Percentiles rank a stretch among this genome's conserved stretches.
Conservation (phyloP, 1,140 invertebrate species). For the Limonius californicus region DNA sequence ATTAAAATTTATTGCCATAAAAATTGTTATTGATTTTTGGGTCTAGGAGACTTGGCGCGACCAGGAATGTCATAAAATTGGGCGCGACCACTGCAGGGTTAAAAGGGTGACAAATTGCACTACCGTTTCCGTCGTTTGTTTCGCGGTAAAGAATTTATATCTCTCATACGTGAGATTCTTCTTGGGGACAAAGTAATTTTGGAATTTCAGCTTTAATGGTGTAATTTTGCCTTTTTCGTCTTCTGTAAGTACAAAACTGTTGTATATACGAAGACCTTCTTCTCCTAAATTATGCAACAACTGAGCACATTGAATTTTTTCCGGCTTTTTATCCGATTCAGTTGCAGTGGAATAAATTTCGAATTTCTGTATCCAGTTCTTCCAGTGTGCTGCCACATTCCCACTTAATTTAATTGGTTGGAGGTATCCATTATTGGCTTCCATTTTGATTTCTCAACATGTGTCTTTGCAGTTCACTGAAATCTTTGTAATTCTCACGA, state of each 20-base stretch:
- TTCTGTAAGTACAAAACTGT: neutral
- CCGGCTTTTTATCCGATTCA: neutral
- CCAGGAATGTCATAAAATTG: too few relatives aligned
- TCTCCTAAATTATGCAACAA: neutral
- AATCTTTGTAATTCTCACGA: too few relatives aligned
- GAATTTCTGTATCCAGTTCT: slow-evolving; percentile 3
- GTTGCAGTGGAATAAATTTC: slow-evolving; percentile 12
- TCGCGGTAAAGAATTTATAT: neutral
- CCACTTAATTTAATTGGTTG: slow-evolving; percentile 4
- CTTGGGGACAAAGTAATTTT: neutral
- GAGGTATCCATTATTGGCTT: too few relatives aligned
- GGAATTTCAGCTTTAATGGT: neutral
- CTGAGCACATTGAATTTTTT: slow-evolving; percentile 3
- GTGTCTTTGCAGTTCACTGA: too few relatives aligned
- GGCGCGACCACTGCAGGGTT: too few relatives aligned
- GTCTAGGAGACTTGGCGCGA: too few relatives aligned
- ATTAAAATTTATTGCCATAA: too few relatives aligned
- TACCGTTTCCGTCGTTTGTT: neutral
- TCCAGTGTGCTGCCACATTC: slow-evolving; percentile 11
- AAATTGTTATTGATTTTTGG: too few relatives aligned
- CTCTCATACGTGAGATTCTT: neutral
- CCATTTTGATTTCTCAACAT: too few relatives aligned
- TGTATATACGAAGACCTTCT: neutral
- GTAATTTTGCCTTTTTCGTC: neutral
- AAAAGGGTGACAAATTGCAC: neutral